These are phyloP conservation scores for Gambelia wislizenii DNA, from an alignment of 2,797 vertebrate genomes.

Conservation along the genomic window DNA sequence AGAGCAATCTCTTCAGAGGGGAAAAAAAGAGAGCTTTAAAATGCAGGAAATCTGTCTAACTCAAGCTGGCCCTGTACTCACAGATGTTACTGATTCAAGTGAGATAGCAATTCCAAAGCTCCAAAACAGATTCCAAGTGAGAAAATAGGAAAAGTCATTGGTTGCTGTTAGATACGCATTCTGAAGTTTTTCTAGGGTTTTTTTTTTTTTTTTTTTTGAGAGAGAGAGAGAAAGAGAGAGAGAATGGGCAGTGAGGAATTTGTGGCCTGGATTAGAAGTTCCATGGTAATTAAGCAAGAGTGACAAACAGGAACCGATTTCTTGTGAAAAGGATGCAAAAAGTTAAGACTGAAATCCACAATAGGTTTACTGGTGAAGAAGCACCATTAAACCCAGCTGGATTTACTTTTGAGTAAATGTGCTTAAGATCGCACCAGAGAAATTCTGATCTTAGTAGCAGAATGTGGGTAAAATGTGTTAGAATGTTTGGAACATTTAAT, in stretches of 20 bases:
- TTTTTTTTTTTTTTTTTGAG: no score
- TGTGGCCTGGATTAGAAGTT: constrained; percentile 82
- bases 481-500: constrained; percentile 15
- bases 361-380: background rate
- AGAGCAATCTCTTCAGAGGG: constrained; percentile 63
- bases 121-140: constrained; percentile 82
- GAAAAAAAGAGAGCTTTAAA: constrained; percentile 67
- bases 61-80: constrained; percentile 75
- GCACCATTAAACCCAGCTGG: background rate
- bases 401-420: background rate
- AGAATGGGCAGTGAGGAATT: constrained; percentile 78
- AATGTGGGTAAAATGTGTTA: constrained; percentile 49
- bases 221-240: constrained; percentile 54
- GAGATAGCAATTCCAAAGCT: constrained; percentile 81
- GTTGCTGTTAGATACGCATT: constrained; percentile 83
- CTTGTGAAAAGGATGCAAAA: constrained; percentile 34
- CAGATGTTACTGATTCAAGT: constrained; percentile 87
- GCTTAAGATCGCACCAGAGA: background rate
- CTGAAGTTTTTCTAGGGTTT: no score
- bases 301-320: constrained; percentile 64
- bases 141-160: constrained; percentile 82
- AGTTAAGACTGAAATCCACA: constrained; percentile 25
- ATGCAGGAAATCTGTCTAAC: constrained; percentile 84
- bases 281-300: constrained; percentile 74
- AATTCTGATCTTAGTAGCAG: constrained; percentile 38